These are phyloP conservation scores for Oikopleura dioica DNA, from an alignment of 23 tunicate species.

Conservation along the genomic window DNA sequence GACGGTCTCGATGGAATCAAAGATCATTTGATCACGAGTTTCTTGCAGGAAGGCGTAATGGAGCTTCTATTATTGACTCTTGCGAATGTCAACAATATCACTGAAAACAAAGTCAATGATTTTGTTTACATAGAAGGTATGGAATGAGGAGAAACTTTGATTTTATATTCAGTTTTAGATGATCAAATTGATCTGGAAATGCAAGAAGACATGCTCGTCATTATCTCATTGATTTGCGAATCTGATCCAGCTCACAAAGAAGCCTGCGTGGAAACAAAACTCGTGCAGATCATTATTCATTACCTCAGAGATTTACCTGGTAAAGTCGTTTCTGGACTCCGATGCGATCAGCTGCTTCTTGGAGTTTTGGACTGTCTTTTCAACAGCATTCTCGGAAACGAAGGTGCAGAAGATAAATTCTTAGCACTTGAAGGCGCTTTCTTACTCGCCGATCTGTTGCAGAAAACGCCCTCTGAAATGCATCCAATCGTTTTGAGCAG, in stretches of 20 bases:
- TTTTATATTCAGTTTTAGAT: too few relatives aligned
- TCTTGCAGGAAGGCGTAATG: neutral
- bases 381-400: neutral
- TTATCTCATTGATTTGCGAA: slow-evolving; percentile 54
- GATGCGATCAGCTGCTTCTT: neutral
- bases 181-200: slow-evolving; percentile 41
- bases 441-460: slow-evolving; percentile 41
- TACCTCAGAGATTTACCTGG: neutral
- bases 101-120: neutral
- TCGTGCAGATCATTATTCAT: neutral
- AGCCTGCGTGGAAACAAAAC: slow-evolving; percentile 20
- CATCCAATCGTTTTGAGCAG: slow-evolving; percentile 62
- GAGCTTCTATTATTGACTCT: neutral
- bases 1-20: neutral
- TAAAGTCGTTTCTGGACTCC: slow-evolving; percentile 5
- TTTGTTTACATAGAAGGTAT: too few relatives aligned
- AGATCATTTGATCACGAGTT: neutral
- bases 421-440: slow-evolving; percentile 71
- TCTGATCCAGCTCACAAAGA: slow-evolving; percentile 57
- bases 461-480: slow-evolving; percentile 17
- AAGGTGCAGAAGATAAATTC: slow-evolving; percentile 34
- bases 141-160: too few relatives aligned
- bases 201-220: slow-evolving; percentile 69
- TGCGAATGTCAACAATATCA: neutral
- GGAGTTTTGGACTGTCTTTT: slow-evolving; percentile 4